Evolutionary conservation across 2,113 vertebrate species (phyloP).

Genomic region (Gulo gulo): DNA sequence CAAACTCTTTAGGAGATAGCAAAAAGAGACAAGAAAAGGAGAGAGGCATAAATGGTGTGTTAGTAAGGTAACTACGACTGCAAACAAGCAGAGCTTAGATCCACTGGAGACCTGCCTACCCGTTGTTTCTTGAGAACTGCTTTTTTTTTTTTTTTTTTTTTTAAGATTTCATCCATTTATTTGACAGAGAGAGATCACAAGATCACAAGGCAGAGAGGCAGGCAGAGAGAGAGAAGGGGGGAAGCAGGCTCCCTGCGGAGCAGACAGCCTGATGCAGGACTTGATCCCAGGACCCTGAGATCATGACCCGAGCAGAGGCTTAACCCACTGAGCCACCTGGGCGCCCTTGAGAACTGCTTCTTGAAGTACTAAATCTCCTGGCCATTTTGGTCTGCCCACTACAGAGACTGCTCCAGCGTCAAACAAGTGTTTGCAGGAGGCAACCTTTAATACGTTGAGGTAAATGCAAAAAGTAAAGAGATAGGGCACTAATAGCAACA

Average conservation of each 20-base stretch:
- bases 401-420: not conserved
- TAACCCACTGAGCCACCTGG: too few relatives aligned
- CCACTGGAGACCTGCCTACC: not conserved
- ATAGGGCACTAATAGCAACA: not conserved
- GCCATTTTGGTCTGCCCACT: not conserved
- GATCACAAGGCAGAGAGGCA: too few relatives aligned
- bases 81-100: not conserved
- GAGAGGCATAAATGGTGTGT: not conserved
- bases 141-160: not conserved
- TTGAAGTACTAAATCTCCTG: not conserved
- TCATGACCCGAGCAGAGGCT: too few relatives aligned
- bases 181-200: too few relatives aligned
- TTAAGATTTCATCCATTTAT: too few relatives aligned
- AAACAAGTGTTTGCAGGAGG: not conserved
- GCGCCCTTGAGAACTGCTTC: not conserved
- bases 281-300: too few relatives aligned
- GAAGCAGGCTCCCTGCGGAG: too few relatives aligned
- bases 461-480: not conserved
- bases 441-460: not conserved
- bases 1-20: not conserved
- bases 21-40: not conserved
- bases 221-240: too few relatives aligned
- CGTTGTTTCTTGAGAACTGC: not conserved
- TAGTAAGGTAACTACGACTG: not conserved
- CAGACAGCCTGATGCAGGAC: too few relatives aligned